phyloP scores from a whole-genome alignment of 23 tunicate species.

The Trididemnum miniatum region DNA sequence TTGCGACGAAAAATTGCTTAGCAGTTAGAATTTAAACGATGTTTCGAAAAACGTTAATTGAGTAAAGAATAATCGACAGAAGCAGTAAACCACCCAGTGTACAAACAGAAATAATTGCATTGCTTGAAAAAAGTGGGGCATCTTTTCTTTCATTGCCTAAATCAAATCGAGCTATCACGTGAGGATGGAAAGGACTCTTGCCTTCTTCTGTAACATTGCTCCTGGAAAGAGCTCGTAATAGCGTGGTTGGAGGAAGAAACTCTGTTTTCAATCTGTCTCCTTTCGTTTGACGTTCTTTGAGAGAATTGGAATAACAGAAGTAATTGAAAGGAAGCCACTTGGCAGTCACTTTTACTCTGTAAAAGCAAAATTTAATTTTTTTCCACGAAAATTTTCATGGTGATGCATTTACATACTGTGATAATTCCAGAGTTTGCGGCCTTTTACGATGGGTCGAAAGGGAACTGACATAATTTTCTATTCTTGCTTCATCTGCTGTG shows the following conservation, averaged over 20 bases:
- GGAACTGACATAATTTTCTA: too few species aligned
- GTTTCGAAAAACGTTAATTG: neutral
- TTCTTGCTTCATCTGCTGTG: too few species aligned
- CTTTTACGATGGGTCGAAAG: too few species aligned
- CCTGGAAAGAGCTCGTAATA: neutral
- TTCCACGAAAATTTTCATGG: too few species aligned
- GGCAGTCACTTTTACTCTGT: constrained; percentile 35
- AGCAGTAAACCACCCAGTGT: neutral
- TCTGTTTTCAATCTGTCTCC: neutral
- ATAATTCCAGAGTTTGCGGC: too few species aligned
- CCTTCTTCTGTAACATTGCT: neutral
- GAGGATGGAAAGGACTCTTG: constrained; percentile 11
- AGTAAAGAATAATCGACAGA: neutral
- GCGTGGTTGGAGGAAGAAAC: constrained; percentile 1
- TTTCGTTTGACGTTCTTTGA: neutral
- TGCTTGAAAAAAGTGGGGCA: constrained; percentile 6
- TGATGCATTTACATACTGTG: too few species aligned
- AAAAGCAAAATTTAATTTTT: too few species aligned
- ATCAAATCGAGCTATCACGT: neutral
- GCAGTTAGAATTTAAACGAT: neutral
- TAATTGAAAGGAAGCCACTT: constrained; percentile 37
- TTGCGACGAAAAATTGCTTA: too few species aligned
- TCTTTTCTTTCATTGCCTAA: neutral
- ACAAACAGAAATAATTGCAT: neutral
- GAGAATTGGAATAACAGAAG: constrained; percentile 32